Percentiles rank a stretch among this genome's conserved stretches.
Conservation (phyloP, 1,140 invertebrate genomes). For the Branchinecta lindahli region DNA sequence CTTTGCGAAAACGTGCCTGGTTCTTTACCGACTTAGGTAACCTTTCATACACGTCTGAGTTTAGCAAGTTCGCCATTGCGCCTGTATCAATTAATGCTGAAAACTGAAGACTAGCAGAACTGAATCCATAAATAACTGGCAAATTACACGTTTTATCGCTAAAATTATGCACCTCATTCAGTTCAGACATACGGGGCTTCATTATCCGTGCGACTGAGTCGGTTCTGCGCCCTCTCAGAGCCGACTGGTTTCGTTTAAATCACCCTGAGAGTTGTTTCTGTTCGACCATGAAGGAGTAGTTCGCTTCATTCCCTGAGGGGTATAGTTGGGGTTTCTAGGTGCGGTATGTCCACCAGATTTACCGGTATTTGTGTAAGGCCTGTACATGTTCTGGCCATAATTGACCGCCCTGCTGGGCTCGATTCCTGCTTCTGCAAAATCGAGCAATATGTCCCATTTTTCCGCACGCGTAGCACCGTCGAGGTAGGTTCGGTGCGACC, state of each 20-base stretch:
- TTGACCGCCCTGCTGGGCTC: no score
- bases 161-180: slow-evolving; percentile 2
- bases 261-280: no score
- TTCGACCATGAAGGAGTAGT: no score
- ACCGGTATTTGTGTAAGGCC: no score
- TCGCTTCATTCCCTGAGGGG: no score
- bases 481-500: no score
- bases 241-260: slow-evolving; percentile 3
- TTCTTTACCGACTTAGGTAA: background rate
- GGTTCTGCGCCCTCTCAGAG: background rate
- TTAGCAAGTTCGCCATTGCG: background rate
- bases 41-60: background rate
- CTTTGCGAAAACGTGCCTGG: background rate
- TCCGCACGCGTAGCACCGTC: no score
- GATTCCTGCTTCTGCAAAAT: no score
- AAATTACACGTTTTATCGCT: background rate
- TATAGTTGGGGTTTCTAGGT: no score
- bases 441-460: no score
- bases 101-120: background rate
- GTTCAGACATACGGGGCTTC: background rate
- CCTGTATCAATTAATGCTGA: background rate
- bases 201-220: background rate
- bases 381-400: no score
- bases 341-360: no score
- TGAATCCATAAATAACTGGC: background rate